Percentiles rank a stretch among this genome's conserved stretches.
Conservation (phyloP, 2,797 vertebrate species). For the Hydrophis major region DNA sequence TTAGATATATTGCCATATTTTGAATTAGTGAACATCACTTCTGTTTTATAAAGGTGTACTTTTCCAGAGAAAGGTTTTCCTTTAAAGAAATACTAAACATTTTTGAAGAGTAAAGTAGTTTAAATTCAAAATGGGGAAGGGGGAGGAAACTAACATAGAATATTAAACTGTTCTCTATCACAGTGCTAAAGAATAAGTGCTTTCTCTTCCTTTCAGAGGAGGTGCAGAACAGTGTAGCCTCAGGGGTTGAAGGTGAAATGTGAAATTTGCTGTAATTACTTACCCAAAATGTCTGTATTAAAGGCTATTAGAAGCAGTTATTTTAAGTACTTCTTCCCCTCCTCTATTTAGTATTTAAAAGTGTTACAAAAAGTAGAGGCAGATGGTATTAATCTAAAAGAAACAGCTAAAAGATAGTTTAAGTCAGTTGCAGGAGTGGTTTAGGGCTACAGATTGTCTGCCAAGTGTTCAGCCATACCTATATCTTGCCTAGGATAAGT, state of each 20-base stretch:
- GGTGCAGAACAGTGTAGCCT: constrained; percentile 75
- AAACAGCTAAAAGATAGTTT: constrained; percentile 51
- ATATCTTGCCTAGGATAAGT: constrained; percentile 74
- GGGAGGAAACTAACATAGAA: constrained; percentile 60
- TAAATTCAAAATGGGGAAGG: constrained; percentile 66
- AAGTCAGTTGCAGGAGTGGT: constrained; percentile 64
- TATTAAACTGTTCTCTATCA: constrained; percentile 71
- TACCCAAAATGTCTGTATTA: constrained; percentile 87
- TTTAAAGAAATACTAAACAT: constrained; percentile 58
- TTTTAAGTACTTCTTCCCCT: constrained; percentile 83
- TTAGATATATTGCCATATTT: constrained; percentile 38
- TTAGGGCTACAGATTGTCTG: constrained; percentile 61
- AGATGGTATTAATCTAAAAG: constrained; percentile 71
- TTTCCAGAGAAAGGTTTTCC: constrained; percentile 57
- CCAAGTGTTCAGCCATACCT: constrained; percentile 74
- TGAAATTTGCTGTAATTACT: constrained; percentile 87
- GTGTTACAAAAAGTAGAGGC: constrained; percentile 75
- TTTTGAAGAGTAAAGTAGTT: constrained; percentile 63
- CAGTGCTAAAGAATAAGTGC: constrained; percentile 71
- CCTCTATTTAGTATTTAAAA: constrained; percentile 84
- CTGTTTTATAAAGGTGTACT: constrained; percentile 40
- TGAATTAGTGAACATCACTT: constrained; percentile 43
- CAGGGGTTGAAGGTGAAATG: constrained; percentile 84
- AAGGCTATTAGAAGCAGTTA: constrained; percentile 90
- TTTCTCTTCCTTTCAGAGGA: constrained; percentile 74